Conservation (phyloP, 2,113 vertebrate genomes). For the Mus spicilegus region DNA sequence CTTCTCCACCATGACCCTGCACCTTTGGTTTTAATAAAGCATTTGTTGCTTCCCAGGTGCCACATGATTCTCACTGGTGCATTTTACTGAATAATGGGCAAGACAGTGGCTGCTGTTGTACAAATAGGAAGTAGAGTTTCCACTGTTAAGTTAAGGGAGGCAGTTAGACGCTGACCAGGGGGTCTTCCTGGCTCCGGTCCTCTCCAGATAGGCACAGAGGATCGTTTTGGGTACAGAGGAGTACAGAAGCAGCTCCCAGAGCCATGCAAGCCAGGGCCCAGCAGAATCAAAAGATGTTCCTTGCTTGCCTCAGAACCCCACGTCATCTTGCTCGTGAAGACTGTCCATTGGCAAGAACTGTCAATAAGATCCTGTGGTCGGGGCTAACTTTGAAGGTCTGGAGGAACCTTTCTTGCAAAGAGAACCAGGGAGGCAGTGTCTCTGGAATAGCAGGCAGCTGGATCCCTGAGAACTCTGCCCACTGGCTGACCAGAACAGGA, state of each 20-base stretch:
- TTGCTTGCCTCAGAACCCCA: not conserved
- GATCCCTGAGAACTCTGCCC: not conserved
- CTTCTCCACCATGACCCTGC: not conserved
- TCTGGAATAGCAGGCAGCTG: not conserved
- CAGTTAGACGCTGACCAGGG: not conserved
- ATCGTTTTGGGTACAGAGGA: not conserved
- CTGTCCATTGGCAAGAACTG: not conserved
- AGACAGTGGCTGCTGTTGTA: not conserved
- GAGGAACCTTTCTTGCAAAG: not conserved
- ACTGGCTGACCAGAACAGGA: not conserved
- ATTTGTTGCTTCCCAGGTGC: not conserved
- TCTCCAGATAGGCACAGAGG: not conserved
- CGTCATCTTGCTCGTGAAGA: not conserved
- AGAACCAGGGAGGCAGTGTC: not conserved
- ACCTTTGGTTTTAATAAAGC: not conserved
- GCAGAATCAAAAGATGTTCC: not conserved
- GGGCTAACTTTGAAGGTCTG: not conserved
- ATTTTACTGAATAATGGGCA: not conserved
- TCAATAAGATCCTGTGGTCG: not conserved
- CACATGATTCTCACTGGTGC: not conserved
- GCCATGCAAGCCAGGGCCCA: not conserved
- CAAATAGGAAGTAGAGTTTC: not conserved
- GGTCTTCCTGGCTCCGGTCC: not conserved
- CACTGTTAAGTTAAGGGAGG: not conserved
- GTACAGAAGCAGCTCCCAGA: not conserved